These are phyloP conservation scores for Gymnothorax javanicus DNA, from an alignment of 2,797 vertebrate species.

Conservation along the genomic window DNA sequence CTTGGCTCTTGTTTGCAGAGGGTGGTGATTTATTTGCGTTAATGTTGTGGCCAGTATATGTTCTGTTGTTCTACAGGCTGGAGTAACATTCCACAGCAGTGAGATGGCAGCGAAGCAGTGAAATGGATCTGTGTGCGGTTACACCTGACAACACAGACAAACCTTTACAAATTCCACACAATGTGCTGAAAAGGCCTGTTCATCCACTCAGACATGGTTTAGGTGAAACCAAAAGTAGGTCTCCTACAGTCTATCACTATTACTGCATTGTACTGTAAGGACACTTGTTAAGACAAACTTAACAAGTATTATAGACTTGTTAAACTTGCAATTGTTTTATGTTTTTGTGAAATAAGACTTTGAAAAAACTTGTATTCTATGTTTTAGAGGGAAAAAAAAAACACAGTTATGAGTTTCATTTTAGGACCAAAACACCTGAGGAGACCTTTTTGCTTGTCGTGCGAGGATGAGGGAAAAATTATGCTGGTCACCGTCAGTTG, in stretches of 20 bases:
- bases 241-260: not conserved
- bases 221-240: not conserved
- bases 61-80: not conserved
- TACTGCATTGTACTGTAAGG: not conserved
- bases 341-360: too few species aligned
- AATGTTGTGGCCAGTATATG: not conserved
- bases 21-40: slow-evolving; percentile 20
- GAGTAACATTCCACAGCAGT: slow-evolving; percentile 36
- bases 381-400: too few species aligned
- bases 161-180: slow-evolving; percentile 3
- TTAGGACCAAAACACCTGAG: too few species aligned
- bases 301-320: too few species aligned
- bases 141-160: slow-evolving; percentile 24
- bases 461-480: too few species aligned
- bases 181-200: not conserved
- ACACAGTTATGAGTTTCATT: too few species aligned
- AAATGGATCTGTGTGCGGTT: slow-evolving; percentile 31
- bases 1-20: slow-evolving; percentile 37
- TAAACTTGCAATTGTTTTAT: too few species aligned
- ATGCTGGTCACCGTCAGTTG: not conserved
- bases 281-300: not conserved
- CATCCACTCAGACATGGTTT: not conserved
- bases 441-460: too few species aligned
- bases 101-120: slow-evolving; percentile 27
- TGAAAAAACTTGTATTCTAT: too few species aligned